These are phyloP conservation scores for Aphaenogaster ashmeadi DNA, from an alignment of 1,140 invertebrate species.

Conservation along the genomic window DNA sequence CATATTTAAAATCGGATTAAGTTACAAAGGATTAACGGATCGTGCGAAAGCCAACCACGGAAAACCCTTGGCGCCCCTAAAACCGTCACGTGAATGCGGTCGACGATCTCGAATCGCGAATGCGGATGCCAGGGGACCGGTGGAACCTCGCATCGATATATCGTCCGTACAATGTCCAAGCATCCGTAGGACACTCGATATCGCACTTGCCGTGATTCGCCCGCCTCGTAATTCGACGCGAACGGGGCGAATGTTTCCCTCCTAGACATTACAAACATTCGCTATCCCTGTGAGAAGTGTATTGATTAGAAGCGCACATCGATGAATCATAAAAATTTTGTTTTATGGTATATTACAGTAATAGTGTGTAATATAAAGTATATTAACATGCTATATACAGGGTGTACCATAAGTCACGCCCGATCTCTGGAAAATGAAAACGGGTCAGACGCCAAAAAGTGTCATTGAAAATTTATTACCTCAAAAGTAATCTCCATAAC, in stretches of 20 bases:
- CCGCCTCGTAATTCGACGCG: constrained; percentile 69
- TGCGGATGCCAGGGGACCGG: constrained; percentile 12
- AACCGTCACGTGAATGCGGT: constrained; percentile 22
- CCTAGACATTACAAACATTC: constrained; percentile 20
- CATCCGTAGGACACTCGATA: constrained; percentile 76
- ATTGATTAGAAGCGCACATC: neutral
- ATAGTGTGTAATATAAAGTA: constrained; percentile 50
- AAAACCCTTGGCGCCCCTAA: constrained; percentile 17
- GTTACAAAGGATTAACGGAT: constrained; percentile 3
- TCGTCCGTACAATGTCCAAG: constrained; percentile 52
- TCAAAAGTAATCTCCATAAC: too few relatives aligned
- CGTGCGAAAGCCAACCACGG: neutral
- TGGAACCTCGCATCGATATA: constrained; percentile 35
- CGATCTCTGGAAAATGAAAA: too few relatives aligned
- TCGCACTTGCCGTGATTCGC: constrained; percentile 79
- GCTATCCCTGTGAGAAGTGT: neutral
- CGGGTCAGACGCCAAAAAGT: too few relatives aligned
- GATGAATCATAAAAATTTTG: neutral
- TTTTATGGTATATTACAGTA: neutral
- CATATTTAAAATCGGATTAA: constrained; percentile 9
- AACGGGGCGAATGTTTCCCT: neutral
- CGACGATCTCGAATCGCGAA: constrained; percentile 31
- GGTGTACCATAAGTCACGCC: too few relatives aligned
- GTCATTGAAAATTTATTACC: too few relatives aligned
- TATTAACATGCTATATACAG: neutral